These are phyloP conservation scores for Sebastes taczanowskii DNA, from an alignment of 2,797 vertebrate genomes.

Conservation along the genomic window DNA sequence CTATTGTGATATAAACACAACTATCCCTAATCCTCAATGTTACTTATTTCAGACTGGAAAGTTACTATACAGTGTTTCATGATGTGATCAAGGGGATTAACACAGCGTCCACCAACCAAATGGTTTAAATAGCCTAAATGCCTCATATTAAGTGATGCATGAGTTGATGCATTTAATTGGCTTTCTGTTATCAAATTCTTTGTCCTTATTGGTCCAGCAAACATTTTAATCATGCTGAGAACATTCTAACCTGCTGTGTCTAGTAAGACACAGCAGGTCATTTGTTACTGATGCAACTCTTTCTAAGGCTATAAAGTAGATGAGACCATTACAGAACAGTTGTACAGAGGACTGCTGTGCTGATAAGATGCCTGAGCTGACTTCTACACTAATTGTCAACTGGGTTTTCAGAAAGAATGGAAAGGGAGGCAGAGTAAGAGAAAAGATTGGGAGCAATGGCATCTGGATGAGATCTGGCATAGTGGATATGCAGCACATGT, in stretches of 20 bases:
- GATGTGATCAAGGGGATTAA: conserved; percentile 29
- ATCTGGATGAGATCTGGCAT: conserved; percentile 75
- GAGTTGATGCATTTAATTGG: conserved; percentile 47
- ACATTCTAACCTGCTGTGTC: no score
- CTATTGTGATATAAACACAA: background rate
- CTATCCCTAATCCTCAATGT: background rate
- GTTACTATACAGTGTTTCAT: background rate
- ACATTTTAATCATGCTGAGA: conserved; percentile 10
- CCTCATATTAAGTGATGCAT: conserved; percentile 46
- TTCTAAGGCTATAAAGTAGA: background rate
- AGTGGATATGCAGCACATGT: conserved; percentile 70
- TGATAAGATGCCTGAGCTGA: conserved; percentile 31
- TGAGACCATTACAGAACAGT: background rate
- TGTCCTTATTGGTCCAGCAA: background rate
- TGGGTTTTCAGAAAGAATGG: conserved; percentile 22
- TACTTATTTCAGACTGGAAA: conserved; percentile 1
- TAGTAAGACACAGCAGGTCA: background rate
- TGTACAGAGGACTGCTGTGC: background rate
- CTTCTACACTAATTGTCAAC: conserved; percentile 24
- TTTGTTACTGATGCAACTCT: background rate
- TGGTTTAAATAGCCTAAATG: conserved; percentile 29
- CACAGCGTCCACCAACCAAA: conserved; percentile 5
- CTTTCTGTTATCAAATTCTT: conserved; percentile 17
- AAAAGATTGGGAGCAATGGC: conserved; percentile 49
- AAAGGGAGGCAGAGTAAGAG: conserved; percentile 19